Conservation (phyloP, 2,797 vertebrate genomes). For the Anableps anableps region DNA sequence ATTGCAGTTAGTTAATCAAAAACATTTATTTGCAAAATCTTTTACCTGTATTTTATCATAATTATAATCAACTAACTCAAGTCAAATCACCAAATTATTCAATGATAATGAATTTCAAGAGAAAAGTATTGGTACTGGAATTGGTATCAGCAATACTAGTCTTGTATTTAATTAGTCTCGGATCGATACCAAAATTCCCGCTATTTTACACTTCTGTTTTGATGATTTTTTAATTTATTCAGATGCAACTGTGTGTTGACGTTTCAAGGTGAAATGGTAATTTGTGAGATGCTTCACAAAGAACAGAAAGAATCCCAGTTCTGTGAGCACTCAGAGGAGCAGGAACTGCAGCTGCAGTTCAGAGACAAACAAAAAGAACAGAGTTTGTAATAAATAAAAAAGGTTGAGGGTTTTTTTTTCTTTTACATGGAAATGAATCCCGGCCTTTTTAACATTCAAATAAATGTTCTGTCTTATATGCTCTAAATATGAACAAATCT, state of each 20-base stretch:
- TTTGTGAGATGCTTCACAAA: background rate
- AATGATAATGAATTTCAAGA: background rate
- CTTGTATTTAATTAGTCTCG: background rate
- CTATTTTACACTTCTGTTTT: background rate
- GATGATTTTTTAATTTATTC: background rate
- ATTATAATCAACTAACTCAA: no score
- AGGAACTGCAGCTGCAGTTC: background rate
- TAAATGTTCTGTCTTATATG: no score
- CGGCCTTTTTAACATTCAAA: background rate
- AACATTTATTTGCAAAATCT: no score
- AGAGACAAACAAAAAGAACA: background rate
- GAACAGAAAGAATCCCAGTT: background rate
- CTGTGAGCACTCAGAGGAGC: background rate
- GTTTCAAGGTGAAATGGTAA: background rate
- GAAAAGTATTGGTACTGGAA: background rate
- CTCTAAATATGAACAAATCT: background rate
- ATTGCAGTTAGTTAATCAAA: no score
- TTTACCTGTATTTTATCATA: no score
- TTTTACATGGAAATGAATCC: background rate
- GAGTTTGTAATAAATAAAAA: background rate
- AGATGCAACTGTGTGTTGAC: background rate
- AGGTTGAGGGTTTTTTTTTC: background rate
- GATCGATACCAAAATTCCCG: background rate
- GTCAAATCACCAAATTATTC: background rate
- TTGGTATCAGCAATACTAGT: no score